Percentiles rank a stretch among this genome's conserved stretches.
Conservation (phyloP, 2,113 vertebrate species). For the Eclectus roratus region DNA sequence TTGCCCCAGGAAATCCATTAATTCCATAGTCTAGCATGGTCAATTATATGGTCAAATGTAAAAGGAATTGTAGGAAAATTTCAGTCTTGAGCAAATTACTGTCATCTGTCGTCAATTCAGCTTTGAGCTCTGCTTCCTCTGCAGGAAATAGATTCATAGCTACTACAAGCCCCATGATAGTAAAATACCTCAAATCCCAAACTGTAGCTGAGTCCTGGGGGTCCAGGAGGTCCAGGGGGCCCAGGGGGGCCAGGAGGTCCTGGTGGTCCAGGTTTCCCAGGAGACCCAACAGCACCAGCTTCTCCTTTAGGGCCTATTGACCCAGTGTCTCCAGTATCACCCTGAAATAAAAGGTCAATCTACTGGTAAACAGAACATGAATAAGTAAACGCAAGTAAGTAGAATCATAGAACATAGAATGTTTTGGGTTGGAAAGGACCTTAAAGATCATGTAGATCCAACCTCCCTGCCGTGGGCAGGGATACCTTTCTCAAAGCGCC, state of each 20-base stretch:
- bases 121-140: background rate
- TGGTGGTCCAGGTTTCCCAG: constrained; percentile 76
- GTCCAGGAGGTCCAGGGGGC: constrained; percentile 70
- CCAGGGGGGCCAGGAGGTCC: constrained; percentile 86
- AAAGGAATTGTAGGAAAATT: background rate
- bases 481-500: background rate
- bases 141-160: background rate
- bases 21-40: background rate
- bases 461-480: background rate
- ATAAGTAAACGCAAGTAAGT: background rate
- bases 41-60: background rate
- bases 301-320: constrained; percentile 80
- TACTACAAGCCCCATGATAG: background rate
- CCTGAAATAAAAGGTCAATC: constrained; percentile 72
- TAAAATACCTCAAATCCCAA: constrained; percentile 82
- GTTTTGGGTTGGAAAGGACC: background rate
- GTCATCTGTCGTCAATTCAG: background rate
- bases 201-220: constrained; percentile 63
- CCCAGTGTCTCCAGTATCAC: constrained; percentile 82
- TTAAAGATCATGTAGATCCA: background rate
- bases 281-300: constrained; percentile 77
- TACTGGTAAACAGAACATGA: background rate
- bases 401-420: background rate
- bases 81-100: background rate
- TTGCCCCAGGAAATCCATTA: background rate